Base-by-base conservation (phyloP, 2,797 vertebrate genomes). In the Hippocampus kuda region DNA sequence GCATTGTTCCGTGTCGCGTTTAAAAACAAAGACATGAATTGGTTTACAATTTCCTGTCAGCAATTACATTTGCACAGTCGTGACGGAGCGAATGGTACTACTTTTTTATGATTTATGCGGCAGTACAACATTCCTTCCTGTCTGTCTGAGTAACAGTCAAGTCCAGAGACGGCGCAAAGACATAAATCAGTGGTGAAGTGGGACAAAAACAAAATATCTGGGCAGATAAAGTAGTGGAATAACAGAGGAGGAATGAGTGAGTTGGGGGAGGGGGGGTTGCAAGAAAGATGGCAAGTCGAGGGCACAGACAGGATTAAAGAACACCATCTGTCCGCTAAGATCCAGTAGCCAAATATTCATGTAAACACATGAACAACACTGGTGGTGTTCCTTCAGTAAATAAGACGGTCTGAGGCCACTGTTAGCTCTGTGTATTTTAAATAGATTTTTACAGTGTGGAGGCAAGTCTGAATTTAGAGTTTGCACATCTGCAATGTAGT, bases 231-330 rank as follows among this genome's bases (percentile, higher is more conserved):
- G 71, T 57, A 72, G 44, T 73, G 68, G 65, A 70, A 66, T 62
- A 56, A 66, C 4, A 44, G 56, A 24, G 18, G 70, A 61, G 41
- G 27, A 54, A 66, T 18, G 18, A 44, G 67, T 64, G 49, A 70
- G 68, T 56, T 66, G 66, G 57, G 30, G 30, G 27, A 30, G 27
- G 27, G 60, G 59, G 44, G 66, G 18, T n/a, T 42, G 48, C 44
- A 66, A 18, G 24, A 63, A 13, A 63, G 53, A 20, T 42, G 71
- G 71, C 67, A 75, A 66, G 59, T 22, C 65, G 66, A 86, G 79
- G 70, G 18, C 77, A 65, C 75, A 88, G 85, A 88, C 84, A 67
- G 87, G 86, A 88, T 88, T 90, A 90, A 86, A 89, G 72, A 74
- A 77, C 71, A 76, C 88, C 86, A 90, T 89, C 89, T 90, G 88